Evolutionary conservation across 1,140 invertebrate species (phyloP).

Genomic region (Antheraea pernyi): DNA sequence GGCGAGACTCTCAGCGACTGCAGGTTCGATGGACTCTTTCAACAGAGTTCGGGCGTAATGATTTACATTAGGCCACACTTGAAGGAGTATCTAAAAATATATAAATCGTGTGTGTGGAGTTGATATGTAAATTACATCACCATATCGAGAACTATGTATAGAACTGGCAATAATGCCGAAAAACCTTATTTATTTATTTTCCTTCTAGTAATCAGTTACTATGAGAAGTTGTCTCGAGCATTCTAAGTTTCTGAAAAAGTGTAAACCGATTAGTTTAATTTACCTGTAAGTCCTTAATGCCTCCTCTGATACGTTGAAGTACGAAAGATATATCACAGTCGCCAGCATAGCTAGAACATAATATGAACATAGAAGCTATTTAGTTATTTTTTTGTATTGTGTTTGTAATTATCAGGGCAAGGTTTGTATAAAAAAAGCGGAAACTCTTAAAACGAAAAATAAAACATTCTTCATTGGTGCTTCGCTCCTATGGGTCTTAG

Average conservation of each 20-base stretch:
- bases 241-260: not conserved
- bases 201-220: too few species aligned
- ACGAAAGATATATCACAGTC: conserved; percentile 96
- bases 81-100: conserved; percentile 93
- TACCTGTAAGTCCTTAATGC: conserved; percentile 96
- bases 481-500: too few species aligned
- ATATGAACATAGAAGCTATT: not conserved
- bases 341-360: conserved; percentile 89
- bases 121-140: too few species aligned
- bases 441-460: too few species aligned
- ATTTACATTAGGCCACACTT: conserved; percentile 98
- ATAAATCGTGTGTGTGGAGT: too few species aligned
- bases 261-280: not conserved
- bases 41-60: conserved; percentile 91
- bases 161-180: not conserved
- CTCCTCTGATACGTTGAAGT: conserved; percentile 90
- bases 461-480: too few species aligned
- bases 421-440: too few species aligned
- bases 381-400: too few species aligned
- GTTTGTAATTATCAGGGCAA: too few species aligned
- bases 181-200: not conserved
- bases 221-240: not conserved
- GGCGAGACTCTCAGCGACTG: conserved; percentile 87
- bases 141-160: too few species aligned
- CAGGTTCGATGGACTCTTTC: conserved; percentile 91